phyloP scores from a whole-genome alignment of 2,797 vertebrate genomes.

The Sus cebifrons region DNA sequence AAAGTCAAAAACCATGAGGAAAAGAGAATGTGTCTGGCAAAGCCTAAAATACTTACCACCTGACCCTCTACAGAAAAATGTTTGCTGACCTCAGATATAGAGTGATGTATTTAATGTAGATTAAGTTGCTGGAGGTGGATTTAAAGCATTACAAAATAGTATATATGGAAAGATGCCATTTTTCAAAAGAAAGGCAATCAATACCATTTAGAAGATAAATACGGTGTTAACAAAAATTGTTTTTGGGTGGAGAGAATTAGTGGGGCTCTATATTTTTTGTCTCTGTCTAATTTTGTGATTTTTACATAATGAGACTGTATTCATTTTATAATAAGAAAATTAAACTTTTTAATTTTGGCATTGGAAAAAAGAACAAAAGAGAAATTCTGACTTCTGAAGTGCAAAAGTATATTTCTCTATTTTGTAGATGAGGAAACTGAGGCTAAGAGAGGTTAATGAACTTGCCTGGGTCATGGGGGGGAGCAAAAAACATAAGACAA shows the following conservation, averaged over 20 bases:
- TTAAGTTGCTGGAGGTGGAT: background rate
- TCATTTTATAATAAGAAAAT: conserved; percentile 18
- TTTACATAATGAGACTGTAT: conserved; percentile 51
- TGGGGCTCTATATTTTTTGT: background rate
- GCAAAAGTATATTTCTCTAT: background rate
- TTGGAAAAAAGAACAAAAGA: background rate
- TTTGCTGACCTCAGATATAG: background rate
- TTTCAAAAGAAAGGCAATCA: background rate
- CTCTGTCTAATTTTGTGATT: conserved; percentile 31
- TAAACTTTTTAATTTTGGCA: background rate
- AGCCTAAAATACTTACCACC: background rate
- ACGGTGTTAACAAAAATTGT: background rate
- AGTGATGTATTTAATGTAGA: background rate
- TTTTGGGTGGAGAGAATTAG: background rate
- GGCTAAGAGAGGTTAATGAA: background rate
- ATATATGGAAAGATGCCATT: background rate
- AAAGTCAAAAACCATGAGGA: background rate
- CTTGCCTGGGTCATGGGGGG: background rate
- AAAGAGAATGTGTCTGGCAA: background rate
- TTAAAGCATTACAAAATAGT: conserved; percentile 21
- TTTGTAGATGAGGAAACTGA: background rate
- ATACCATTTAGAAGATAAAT: background rate
- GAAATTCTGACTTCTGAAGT: conserved; percentile 15
- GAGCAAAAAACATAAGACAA: background rate
- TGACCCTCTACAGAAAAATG: conserved; percentile 47